These are phyloP conservation scores for Hyposoter dolosus DNA, from an alignment of 2,888 invertebrate genomes.

Conservation along the genomic window DNA sequence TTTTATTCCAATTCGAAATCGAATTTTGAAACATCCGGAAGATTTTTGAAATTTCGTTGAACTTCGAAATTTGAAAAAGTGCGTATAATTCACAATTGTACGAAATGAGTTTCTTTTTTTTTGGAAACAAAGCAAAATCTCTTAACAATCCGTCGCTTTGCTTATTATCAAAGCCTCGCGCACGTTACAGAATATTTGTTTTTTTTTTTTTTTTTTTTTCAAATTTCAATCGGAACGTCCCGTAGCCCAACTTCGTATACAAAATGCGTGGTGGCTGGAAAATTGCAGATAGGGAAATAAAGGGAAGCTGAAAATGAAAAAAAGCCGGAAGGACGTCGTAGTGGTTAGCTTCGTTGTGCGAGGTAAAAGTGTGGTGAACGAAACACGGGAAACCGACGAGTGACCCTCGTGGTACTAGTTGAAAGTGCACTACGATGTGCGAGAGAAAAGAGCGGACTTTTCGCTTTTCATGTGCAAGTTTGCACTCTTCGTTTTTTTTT, in stretches of 20 bases:
- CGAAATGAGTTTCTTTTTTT: neutral
- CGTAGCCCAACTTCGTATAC: neutral
- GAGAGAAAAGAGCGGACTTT: constrained; percentile 40
- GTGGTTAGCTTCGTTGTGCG: constrained; percentile 36
- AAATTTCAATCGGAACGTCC: neutral
- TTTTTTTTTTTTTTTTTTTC: neutral
- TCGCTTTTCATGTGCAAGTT: constrained; percentile 56
- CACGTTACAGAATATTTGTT: neutral
- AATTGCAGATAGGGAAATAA: constrained; percentile 63
- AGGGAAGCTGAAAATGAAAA: constrained; percentile 44
- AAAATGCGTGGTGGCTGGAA: constrained; percentile 31
- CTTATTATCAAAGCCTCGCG: neutral
- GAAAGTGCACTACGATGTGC: constrained; percentile 28
- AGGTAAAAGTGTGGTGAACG: constrained; percentile 52
- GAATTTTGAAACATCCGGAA: no score
- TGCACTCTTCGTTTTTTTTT: constrained; percentile 20
- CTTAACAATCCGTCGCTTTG: neutral
- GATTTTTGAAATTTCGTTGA: no score
- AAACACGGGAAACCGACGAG: constrained; percentile 32
- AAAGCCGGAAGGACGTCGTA: constrained; percentile 56
- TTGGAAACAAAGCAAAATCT: neutral
- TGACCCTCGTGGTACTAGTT: constrained; percentile 24
- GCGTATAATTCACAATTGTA: neutral
- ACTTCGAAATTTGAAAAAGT: neutral
- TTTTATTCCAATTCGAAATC: neutral